Evolutionary conservation across 2,888 invertebrate species (phyloP).

Genomic region (Horisme vitalbata): DNA sequence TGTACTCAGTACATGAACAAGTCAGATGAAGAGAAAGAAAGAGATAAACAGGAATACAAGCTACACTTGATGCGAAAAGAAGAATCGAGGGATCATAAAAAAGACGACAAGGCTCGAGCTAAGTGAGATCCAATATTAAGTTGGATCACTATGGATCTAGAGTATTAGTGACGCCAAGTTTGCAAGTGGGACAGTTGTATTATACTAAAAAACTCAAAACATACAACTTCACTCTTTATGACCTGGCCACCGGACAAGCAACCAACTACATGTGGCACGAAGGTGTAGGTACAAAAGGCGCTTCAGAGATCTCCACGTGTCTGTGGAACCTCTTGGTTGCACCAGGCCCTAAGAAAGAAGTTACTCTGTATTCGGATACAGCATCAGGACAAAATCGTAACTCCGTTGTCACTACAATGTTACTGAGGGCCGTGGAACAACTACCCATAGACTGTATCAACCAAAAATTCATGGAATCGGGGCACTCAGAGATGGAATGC

Average conservation of each 20-base stretch:
- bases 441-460: neutral
- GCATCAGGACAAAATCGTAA: constrained; percentile 24
- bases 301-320: constrained; percentile 11
- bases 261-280: constrained; percentile 27
- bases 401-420: constrained; percentile 2
- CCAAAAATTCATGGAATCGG: constrained; percentile 2
- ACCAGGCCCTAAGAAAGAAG: too few relatives aligned
- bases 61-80: too few relatives aligned
- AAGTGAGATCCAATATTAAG: too few relatives aligned
- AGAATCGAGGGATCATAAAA: too few relatives aligned
- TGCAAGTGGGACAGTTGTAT: constrained; percentile 49
- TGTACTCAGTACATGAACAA: too few relatives aligned
- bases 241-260: constrained; percentile 17
- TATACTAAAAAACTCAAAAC: constrained; percentile 26
- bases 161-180: too few relatives aligned
- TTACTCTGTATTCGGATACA: constrained; percentile 23
- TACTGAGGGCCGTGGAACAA: too few relatives aligned
- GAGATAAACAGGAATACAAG: too few relatives aligned
- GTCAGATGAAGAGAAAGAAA: too few relatives aligned
- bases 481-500: too few relatives aligned
- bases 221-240: constrained; percentile 22
- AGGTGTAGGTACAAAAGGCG: constrained; percentile 23
- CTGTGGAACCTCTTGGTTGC: constrained; percentile 18
- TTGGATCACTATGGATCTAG: neutral
- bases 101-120: too few relatives aligned